Evolutionary conservation across 2,797 vertebrate genomes (phyloP).

Genomic region (Allobates femoralis): DNA sequence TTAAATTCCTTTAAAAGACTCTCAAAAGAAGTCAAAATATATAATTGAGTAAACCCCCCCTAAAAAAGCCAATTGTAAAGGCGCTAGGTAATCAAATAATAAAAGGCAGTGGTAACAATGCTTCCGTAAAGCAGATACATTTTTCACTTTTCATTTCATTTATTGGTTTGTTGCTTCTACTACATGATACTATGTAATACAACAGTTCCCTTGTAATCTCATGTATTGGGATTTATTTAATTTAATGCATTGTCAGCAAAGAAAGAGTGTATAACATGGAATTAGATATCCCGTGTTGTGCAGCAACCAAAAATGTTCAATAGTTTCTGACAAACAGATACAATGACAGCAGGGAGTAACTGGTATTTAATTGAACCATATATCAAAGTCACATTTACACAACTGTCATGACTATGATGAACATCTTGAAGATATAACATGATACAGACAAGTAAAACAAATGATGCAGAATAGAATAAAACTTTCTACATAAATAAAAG

Average conservation of each 20-base stretch:
- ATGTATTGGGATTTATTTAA: neutral
- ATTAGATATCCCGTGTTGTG: neutral
- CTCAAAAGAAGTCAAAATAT: too few species aligned
- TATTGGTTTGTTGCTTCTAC: neutral
- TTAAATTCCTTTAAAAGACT: too few species aligned
- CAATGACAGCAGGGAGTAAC: neutral
- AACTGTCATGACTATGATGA: neutral
- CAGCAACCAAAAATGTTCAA: neutral
- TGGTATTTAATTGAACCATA: neutral
- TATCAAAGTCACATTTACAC: conserved; percentile 8
- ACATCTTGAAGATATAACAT: conserved; percentile 1
- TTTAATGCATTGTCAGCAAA: neutral
- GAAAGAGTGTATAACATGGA: neutral
- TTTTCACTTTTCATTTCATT: neutral
- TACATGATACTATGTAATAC: neutral
- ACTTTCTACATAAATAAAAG: neutral
- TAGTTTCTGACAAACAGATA: neutral
- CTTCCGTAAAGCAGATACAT: too few species aligned
- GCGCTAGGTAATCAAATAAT: too few species aligned
- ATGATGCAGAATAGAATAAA: neutral
- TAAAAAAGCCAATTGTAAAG: too few species aligned
- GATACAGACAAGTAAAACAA: neutral
- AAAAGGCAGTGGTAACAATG: too few species aligned
- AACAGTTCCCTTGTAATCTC: neutral
- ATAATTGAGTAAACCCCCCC: too few species aligned